These are phyloP conservation scores for Caenorhabditis elegans DNA, from an alignment of 1,140 invertebrate species.

Conservation along the genomic window DNA sequence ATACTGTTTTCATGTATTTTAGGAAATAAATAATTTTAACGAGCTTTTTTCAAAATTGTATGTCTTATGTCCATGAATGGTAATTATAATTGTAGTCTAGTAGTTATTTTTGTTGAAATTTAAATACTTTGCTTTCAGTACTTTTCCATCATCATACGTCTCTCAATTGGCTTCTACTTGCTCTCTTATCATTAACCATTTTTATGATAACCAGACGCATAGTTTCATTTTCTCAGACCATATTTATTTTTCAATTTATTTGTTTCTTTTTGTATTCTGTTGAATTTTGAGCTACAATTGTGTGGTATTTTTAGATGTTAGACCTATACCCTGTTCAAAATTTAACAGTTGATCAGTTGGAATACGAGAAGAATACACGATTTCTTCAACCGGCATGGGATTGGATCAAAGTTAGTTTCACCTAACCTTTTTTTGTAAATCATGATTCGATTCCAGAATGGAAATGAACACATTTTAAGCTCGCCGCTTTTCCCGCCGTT, in stretches of 20 bases:
- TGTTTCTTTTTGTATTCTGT: neutral
- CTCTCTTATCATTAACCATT: neutral
- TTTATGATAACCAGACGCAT: neutral
- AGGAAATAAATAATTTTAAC: no score
- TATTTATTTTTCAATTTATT: conserved; percentile 19
- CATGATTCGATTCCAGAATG: conserved; percentile 39
- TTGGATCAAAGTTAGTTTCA: conserved; percentile 51
- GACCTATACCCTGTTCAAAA: conserved; percentile 42
- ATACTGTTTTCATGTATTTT: no score
- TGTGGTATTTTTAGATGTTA: neutral
- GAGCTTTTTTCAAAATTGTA: no score
- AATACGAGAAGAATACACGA: conserved; percentile 21
- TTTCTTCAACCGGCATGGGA: conserved; percentile 68
- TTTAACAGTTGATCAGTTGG: conserved; percentile 36
- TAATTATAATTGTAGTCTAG: no score
- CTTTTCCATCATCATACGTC: neutral
- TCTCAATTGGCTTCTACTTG: neutral
- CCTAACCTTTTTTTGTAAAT: neutral
- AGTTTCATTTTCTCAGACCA: conserved; percentile 30
- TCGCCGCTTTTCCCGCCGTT: conserved; percentile 69
- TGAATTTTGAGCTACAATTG: neutral
- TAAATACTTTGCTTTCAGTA: neutral
- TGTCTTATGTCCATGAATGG: no score
- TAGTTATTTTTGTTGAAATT: neutral
- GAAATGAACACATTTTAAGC: conserved; percentile 67